Evolutionary conservation across 2,113 vertebrate genomes (phyloP), one percentile per base, ranked within the genome.

Genomic region (Cairina moschata): DNA sequence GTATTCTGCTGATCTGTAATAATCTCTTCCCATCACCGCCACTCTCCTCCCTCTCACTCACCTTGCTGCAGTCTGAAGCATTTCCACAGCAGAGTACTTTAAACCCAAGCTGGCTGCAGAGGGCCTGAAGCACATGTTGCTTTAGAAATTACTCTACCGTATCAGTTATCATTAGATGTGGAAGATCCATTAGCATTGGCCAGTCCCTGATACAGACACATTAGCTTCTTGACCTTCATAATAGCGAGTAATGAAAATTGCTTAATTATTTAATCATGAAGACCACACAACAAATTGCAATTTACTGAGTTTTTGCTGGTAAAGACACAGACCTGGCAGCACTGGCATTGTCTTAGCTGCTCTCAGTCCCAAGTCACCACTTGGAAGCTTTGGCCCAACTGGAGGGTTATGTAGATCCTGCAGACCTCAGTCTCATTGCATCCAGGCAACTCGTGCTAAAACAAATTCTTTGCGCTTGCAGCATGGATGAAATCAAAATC

Each of bases 141-240:
- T 85, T 74, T 32, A 84, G 90, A 87, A 90, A 84, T 88, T 21
- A 13, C 48, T 88, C 34, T 55, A 25, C 62, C 3, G 0, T 79
- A 76, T 93, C 83, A 84, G 16, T 94, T 93, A 13, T 63, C 4
- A 1, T 96, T 36, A 85, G 36, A 32, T 59, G 36, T 71, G 77
- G 46, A 85, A 71, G 88, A 84, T 84, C 86, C 67, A 77, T 93
- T 87, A 93, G 74, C 36, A n/a, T 22, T 83, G 91, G 50, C 71
- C 75, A 15, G 18, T 80, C 92, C 59, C 88, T 62, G 59, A 50
- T 91, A 29, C 1, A 16, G 68, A 29, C 68, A 36, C 75, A 54
- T 84, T 96, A 93, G 38, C 88, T 95, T 92, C 81, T 81, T 93
- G 86, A 92, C 86, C 80, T 90, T 96, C 69, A 17, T 87, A 91